phyloP scores from a whole-genome alignment of 2,797 vertebrate genomes.

The Scleropages formosus region DNA sequence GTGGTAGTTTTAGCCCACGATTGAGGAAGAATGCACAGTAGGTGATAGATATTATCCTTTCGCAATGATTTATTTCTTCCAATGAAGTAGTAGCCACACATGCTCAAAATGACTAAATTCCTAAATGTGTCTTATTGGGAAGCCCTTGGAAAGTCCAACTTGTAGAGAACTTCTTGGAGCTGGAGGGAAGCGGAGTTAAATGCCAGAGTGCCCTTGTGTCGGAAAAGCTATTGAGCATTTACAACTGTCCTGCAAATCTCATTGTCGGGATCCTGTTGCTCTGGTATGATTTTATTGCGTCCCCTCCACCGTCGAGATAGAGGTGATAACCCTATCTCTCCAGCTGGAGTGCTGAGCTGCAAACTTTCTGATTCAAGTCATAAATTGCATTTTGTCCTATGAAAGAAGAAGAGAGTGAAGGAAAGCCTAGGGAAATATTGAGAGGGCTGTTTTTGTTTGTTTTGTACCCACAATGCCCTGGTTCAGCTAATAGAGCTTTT shows the following conservation, averaged over 20 bases:
- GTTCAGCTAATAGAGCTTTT: background rate
- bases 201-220: conserved; percentile 52
- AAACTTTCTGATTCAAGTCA: conserved; percentile 49
- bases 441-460: conserved; percentile 33
- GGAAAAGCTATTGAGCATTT: conserved; percentile 62
- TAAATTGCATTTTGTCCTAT: conserved; percentile 57
- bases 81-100: too few species aligned
- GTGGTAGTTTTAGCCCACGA: too few species aligned
- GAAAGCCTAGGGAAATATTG: conserved; percentile 13
- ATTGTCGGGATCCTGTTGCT: conserved; percentile 52
- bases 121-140: conserved; percentile 14
- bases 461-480: conserved; percentile 26
- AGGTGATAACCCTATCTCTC: conserved; percentile 60
- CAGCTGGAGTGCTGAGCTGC: conserved; percentile 52
- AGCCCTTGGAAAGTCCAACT: conserved; percentile 31
- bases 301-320: conserved; percentile 56
- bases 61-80: too few species aligned
- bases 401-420: conserved; percentile 32
- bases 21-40: too few species aligned
- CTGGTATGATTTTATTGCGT: conserved; percentile 65
- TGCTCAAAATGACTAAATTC: too few species aligned
- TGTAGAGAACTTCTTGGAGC: conserved; percentile 37
- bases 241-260: conserved; percentile 61
- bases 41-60: too few species aligned
- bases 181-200: conserved; percentile 50